These are phyloP conservation scores for Drosophila hamatofila DNA, from an alignment of 2,888 invertebrate species.

Conservation along the genomic window DNA sequence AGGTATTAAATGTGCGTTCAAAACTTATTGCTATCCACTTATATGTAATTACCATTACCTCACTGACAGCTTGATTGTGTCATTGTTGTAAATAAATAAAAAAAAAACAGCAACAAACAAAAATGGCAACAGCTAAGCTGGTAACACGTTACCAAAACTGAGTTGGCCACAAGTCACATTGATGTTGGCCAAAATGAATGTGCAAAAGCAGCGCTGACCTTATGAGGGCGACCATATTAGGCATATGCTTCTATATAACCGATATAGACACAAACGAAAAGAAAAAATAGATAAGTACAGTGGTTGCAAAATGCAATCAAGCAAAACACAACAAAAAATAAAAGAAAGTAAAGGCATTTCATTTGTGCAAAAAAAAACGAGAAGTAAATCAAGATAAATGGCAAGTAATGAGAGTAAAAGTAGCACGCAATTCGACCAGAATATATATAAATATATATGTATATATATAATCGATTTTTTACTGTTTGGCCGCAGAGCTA, in stretches of 20 bases:
- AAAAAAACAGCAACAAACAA: slow-evolving; percentile 18
- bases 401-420: slow-evolving; percentile 65
- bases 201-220: slow-evolving; percentile 49
- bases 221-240: slow-evolving; percentile 45
- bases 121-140: slow-evolving; percentile 37
- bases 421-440: slow-evolving; percentile 48
- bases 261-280: slow-evolving; percentile 5
- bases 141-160: slow-evolving; percentile 62
- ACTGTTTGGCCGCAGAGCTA: slow-evolving; percentile 19
- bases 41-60: slow-evolving; percentile 61
- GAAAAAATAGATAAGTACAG: slow-evolving; percentile 1
- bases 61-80: slow-evolving; percentile 57
- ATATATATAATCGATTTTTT: slow-evolving; percentile 55
- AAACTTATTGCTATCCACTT: slow-evolving; percentile 39
- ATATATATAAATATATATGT: slow-evolving; percentile 12
- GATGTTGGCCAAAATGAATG: slow-evolving; percentile 50
- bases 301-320: slow-evolving; percentile 16
- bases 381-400: slow-evolving; percentile 29
- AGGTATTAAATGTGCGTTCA: slow-evolving; percentile 1
- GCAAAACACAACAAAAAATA: slow-evolving; percentile 11
- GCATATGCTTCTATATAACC: not conserved
- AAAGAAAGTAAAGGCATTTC: slow-evolving; percentile 52
- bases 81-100: slow-evolving; percentile 45
- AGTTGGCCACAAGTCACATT: slow-evolving; percentile 50
- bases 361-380: slow-evolving; percentile 1